Conservation (phyloP, 2,888 invertebrate species). For the Linnaemya vulpina region DNA sequence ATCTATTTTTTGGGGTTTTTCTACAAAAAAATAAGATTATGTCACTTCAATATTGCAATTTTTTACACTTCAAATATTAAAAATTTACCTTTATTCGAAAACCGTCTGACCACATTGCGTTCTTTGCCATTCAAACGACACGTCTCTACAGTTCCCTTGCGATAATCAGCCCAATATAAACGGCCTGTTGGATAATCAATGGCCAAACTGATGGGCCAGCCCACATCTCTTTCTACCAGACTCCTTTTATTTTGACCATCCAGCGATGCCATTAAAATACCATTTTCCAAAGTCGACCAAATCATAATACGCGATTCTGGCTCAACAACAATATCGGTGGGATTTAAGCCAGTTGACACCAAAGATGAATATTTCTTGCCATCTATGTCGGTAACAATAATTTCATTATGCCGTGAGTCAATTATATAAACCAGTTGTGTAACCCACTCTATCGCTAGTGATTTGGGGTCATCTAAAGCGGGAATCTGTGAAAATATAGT, state of each 20-base stretch:
- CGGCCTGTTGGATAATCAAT: constrained; percentile 89
- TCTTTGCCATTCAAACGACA: constrained; percentile 88
- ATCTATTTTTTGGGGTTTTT: constrained; percentile 88
- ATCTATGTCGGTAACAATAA: constrained; percentile 81
- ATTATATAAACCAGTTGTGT: constrained; percentile 88
- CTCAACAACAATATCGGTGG: constrained; percentile 88
- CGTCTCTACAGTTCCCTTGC: constrained; percentile 88
- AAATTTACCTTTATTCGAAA: constrained; percentile 83
- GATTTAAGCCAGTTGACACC: constrained; percentile 85
- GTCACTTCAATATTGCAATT: background rate
- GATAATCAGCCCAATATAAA: constrained; percentile 93
- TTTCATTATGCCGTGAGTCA: constrained; percentile 83
- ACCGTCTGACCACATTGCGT: constrained; percentile 85
- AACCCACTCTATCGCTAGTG: constrained; percentile 89
- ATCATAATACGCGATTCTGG: constrained; percentile 86
- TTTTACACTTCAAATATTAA: background rate
- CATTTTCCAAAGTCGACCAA: constrained; percentile 90
- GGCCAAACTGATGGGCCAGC: constrained; percentile 90
- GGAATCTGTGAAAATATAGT: constrained; percentile 81
- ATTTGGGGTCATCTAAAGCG: constrained; percentile 87
- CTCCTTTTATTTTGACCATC: constrained; percentile 86
- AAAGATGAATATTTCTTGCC: constrained; percentile 81
- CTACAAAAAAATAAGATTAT: constrained; percentile 73
- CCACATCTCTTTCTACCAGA: constrained; percentile 86
- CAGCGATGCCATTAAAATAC: constrained; percentile 87